Evolutionary conservation across 1,140 invertebrate species (phyloP), one percentile per base, ranked within the genome.

Genomic region (Gonioctena quinquepunctata): DNA sequence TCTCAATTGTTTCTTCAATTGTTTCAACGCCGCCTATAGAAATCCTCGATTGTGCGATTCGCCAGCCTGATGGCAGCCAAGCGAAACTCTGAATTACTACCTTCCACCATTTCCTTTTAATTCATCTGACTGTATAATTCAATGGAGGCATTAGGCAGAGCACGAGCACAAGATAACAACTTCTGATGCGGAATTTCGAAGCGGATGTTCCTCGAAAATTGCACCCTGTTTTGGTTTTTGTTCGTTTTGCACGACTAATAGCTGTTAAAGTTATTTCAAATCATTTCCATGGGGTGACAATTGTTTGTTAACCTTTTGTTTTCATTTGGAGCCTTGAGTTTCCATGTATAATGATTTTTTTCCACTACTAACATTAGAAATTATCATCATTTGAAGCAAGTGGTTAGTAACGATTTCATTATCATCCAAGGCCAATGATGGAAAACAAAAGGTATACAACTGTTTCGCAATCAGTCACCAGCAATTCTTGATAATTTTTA

Each of bases 11-110:
- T 66, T 68, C 63, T 72, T 72, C 70, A 68, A 72, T 68, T 72
- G 66, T 68, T 68, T 68, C 70, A 67, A 52, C 63, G 66, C 60
- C 60, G 66, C 66, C 70, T 68, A 72, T 72, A 68, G 60, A 72
- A 72, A 66, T 72, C 57, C 70, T 61, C 66, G 70, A 72, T 72
- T 72, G 70, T 72, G 62, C 59, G 66, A 72, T 64, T 72, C 50
- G 65, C 66, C 27, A 54, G 67, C 52, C 66, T 68, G 70, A 70
- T 70, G 69, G 67, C 70, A 63, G 62, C 63, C 50, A 50, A 21
- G 56, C 56, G 26, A 59, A 59, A 25, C 56, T 63, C 48, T 63
- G 70, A 72, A 72, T 72, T 72, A 67, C 70, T 72, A 68, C 70
- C 70, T 62, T 72, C 66, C 70, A 66, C 48, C 50, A 28, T 66